These are phyloP conservation scores for Montipora efflorescens DNA, from an alignment of 64 coral and sea anemone species.

Conservation along the genomic window DNA sequence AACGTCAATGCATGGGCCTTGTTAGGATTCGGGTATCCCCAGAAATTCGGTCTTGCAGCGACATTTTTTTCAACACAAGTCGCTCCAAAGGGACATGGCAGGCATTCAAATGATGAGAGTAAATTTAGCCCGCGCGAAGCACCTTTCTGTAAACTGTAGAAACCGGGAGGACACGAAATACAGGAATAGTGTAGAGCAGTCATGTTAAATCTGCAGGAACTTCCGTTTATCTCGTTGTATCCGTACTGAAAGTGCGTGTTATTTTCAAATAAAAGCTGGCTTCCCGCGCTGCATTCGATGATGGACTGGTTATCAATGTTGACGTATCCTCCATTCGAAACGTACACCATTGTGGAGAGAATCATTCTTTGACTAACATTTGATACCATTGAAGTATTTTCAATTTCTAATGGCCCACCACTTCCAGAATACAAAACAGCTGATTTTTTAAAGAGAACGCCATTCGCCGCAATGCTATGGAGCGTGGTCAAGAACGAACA, in stretches of 20 bases:
- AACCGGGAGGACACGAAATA: neutral
- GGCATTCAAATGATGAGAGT: neutral
- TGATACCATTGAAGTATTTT: conserved; percentile 33
- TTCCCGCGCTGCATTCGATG: conserved; percentile 25
- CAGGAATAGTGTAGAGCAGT: conserved; percentile 18
- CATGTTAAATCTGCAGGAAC: neutral
- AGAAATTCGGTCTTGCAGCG: conserved; percentile 40
- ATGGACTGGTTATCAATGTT: conserved; percentile 3
- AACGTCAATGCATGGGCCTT: conserved; percentile 5
- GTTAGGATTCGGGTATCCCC: neutral
- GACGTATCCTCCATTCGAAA: conserved; percentile 29
- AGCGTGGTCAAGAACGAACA: neutral
- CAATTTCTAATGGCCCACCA: conserved; percentile 9
- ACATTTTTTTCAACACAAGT: conserved; percentile 1
- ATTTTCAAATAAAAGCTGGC: conserved; percentile 4
- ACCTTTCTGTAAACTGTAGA: conserved; percentile 31
- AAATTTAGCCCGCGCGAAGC: neutral
- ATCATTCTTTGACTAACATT: neutral
- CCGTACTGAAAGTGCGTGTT: neutral
- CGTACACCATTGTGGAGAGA: neutral
- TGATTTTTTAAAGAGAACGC: neutral
- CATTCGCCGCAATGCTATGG: neutral
- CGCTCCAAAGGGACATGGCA: conserved; percentile 39
- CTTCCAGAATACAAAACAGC: conserved; percentile 28
- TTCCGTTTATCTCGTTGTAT: neutral